Evolutionary conservation across 2,888 invertebrate species (phyloP), one percentile per base, ranked within the genome.

Genomic region (Trisateles emortualis): DNA sequence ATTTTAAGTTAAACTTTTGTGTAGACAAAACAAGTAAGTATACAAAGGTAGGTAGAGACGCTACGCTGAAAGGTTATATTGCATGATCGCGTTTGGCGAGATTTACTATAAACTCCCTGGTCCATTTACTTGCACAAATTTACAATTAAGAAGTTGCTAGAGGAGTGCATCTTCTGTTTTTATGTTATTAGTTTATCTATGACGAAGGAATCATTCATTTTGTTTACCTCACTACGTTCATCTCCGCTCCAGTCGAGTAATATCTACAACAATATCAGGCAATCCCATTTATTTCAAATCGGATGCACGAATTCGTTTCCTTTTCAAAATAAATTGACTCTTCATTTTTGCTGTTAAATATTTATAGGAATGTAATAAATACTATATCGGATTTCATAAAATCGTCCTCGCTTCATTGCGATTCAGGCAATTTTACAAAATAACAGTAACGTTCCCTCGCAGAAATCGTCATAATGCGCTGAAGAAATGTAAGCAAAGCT

Each of bases 341-440:
- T 57, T 48, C 58, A 46, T 57, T 67, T 53, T 52, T 54, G 41
- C 57, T 64, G 72, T 59, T 72, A 49, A 64, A 68, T 72, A 68
- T 68, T 68, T 68, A 71, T 68, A 53, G 45, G 59, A 54, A 55
- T 49, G 56, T 68, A 72, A 68, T 72, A 68, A 63, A 68, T 54
- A 44, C 54, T 68, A 50, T 59, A 68, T 64, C 52, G 52, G 57
- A 68, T 62, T 59, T 45, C 50, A 59, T 64, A 55, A 61, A 67
- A 70, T 66, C 55, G 61, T 68, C 68, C 56, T 55, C 64, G 48
- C 61, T 59, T 56, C 50, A 59, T 64, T 68, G 59, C 59, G 50
- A 68, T 69, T 74, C 56, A 60, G 45, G 59, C 24, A 45, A 62
- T 56, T 59, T 58, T 54, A 53, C 41, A 50, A 53, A 68, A 59